Evolutionary conservation across 2,797 vertebrate genomes (phyloP), one percentile per base, ranked within the genome.

Genomic region (Premnoplex brunnescens): DNA sequence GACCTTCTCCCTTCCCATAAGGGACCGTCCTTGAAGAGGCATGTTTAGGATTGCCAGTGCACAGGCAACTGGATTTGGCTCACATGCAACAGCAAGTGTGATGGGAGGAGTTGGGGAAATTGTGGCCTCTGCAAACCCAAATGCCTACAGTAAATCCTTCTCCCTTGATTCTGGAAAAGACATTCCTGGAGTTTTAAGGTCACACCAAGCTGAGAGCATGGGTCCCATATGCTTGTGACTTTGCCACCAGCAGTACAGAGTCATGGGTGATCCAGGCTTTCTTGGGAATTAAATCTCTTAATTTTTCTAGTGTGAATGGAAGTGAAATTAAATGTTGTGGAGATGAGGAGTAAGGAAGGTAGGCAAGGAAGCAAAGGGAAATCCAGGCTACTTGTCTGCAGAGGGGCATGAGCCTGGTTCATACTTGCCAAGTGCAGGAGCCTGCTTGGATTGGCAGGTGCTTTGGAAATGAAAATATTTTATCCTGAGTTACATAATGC

Each of bases 391-490:
- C 78, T 80, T 2, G 0, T 49, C 68, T 71, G 52, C 27, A 44
- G 54, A 81, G 21, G 34, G 32, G 8, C 51, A 48, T 2, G 14
- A 85, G 75, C 64, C 52, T 73, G 43, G 30, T 73, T 91, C 0
- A 0, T 52, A 36, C 51, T 75, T 72, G 46, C 46, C 0, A 5
- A 82, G 78, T 52, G 32, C 63, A 56, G 74, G 67, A 93, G 41
- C 63, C 75, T 4, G 39, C 77, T 93, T 73, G 55, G 77, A 24
- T 85, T 95, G 92, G 88, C 94, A 92, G 80, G 86, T 89, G 77
- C 84, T 88, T 73, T 94, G 87, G 76, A 91, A 86, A 86, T 1
- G 5, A 55, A 88, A 93, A 52, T 88, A 56, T 66, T 92, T 81
- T 59, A 48, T 81, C 55, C 85, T 56, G 59, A 78, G 67, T 95